Base-by-base conservation (phyloP, 2,797 vertebrate species). In the Geotrypetes seraphini region DNA sequence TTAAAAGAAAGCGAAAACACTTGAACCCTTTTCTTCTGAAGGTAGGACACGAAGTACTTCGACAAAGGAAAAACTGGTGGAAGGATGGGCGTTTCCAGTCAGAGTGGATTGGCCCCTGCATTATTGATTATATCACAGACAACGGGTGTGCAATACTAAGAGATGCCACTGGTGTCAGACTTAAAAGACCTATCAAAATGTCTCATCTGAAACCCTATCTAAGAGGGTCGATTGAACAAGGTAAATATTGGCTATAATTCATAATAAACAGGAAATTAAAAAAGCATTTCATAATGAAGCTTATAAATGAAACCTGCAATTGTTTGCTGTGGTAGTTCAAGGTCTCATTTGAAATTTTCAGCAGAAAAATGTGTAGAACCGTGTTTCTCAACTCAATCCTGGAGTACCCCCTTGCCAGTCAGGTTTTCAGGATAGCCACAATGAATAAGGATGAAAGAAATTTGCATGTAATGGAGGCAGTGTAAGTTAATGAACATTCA, bases 101-200 rank as follows among this genome's bases (percentile, higher is more conserved):
- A 0, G 68, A 79, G 33, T 79, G 75, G 74, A 44, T 81, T 38
- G 73, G 75, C 26, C 71, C 74, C 22, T 81, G 63, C 49, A 62
- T 81, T 43, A 78, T 77, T 56, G 74, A 81, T 52, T 73, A 66
- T 9, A 71, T 78, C 21, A 78, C 77, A 19, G 71, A 75, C 19
- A 64, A 49, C 21, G 73, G 63, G 10, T 69, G 54, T 50, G 75
- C 75, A 34, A 52, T 77, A 47, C 46, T 75, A 40, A 69, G 75
- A 50, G 71, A 79, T 49, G 39, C 31, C 16, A 57, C 67, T 12
- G 75, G 71, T 15, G 37, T 50, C 12, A 58, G 56, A 22, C 22
- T 81, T 19, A 79, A 78, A 53, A 66, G 73, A 30, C 71, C 74
- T 13, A 77, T 82, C 57, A 82, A 78, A 54, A 70, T 82, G 59